Conservation (phyloP, 2,888 invertebrate species). For the Lypha dubia region DNA sequence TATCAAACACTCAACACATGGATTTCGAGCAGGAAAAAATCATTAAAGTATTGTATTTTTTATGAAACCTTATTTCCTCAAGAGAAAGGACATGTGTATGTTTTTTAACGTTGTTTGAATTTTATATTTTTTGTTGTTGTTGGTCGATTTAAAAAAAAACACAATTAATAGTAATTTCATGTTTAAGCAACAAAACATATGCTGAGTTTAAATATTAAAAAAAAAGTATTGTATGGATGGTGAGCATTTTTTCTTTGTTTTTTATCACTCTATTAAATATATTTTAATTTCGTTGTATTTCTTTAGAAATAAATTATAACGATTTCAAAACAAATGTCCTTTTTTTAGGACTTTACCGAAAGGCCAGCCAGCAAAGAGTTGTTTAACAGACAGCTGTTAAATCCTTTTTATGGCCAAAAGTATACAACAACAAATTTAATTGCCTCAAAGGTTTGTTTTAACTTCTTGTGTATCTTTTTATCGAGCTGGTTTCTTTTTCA, state of each 20-base stretch:
- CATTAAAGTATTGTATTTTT: no score
- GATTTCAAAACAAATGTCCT: conserved; percentile 46
- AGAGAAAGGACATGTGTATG: conserved; percentile 29
- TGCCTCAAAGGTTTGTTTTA: conserved; percentile 47
- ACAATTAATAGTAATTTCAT: conserved; percentile 26
- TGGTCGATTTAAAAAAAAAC: conserved; percentile 4
- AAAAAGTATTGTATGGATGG: background rate
- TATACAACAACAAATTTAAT: conserved; percentile 46
- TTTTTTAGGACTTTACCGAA: background rate
- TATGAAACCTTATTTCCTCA: background rate
- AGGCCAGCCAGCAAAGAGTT: conserved; percentile 22
- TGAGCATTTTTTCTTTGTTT: background rate
- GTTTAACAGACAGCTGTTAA: conserved; percentile 52
- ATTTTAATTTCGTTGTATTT: conserved; percentile 28
- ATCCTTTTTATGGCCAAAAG: conserved; percentile 57
- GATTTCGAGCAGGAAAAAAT: background rate
- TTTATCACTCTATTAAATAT: conserved; percentile 31
- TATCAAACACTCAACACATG: conserved; percentile 45
- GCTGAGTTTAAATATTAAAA: conserved; percentile 2
- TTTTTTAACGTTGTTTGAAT: conserved; percentile 18
- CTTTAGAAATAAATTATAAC: conserved; percentile 47
- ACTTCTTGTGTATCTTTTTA: conserved; percentile 8
- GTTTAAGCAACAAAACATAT: conserved; percentile 29
- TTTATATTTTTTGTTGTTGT: conserved; percentile 47
- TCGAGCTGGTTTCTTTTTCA: conserved; percentile 12